Evolutionary conservation across 2,113 vertebrate species (phyloP), one percentile per base, ranked within the genome.

Genomic region (Zapornia atra): DNA sequence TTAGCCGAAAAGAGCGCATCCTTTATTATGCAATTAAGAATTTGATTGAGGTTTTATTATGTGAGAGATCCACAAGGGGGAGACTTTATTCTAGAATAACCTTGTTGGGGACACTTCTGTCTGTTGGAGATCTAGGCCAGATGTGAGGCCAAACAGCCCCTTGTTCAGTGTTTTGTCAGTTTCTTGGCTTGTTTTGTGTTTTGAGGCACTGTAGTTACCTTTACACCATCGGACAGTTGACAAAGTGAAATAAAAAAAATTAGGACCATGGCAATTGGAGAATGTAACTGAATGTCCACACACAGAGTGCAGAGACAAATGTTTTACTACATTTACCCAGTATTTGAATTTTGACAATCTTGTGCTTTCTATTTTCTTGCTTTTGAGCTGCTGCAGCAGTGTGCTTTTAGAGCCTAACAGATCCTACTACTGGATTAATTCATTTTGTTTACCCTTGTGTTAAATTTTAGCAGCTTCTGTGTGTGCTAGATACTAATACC

Each of bases 21-120:
- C 82, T 87, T 91, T 31, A 64, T 70, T 80, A 66, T 68, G 12
- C 64, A 80, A 22, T 86, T 90, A 84, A 71, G 33, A 56, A 25
- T 88, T 87, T 92, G 78, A 83, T 87, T 71, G 87, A 92, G 46
- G 51, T 89, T 96, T 95, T 86, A 24, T 86, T 92, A 66, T 90
- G 44, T 84, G 93, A 92, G 76, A 87, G 57, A 85, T 96, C 95
- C 92, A 78, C 79, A 85, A 92, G 85, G 87, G 92, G 86, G 92
- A 83, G 92, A 94, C 90, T 94, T 95, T 53, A 80, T 93, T 96
- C 69, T 96, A 90, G 86, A 95, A 95, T 95, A 97, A 94, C 60
- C 54, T 96, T 93, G 38, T 59, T 92, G 88, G 88, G 90, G 82
- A 93, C 65, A 72, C 44, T 56, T 83, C 44, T 15, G 4, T 60